phyloP scores from a whole-genome alignment of 2,888 invertebrate species.

The Odontothrips loti region DNA sequence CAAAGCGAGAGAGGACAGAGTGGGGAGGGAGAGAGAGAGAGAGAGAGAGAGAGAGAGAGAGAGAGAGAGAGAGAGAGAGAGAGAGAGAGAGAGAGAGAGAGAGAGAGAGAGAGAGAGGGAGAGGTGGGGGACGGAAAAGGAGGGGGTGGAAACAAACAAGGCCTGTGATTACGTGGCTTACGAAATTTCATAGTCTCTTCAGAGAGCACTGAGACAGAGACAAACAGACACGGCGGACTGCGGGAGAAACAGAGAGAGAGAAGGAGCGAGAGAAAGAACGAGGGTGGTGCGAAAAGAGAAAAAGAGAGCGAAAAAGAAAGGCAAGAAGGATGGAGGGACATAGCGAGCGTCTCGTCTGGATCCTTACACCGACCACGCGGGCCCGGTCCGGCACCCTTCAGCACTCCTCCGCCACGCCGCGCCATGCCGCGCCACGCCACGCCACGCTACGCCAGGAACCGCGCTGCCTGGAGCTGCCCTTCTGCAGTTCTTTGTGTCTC shows the following conservation, averaged over 20 bases:
- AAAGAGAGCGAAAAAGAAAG: not conserved
- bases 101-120: not conserved
- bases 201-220: not conserved
- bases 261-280: not conserved
- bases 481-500: conserved; percentile 6
- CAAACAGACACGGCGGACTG: too few relatives aligned
- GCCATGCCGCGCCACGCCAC: not conserved
- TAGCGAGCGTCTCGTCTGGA: too few relatives aligned
- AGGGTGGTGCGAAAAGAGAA: not conserved
- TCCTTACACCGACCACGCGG: too few relatives aligned
- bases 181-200: conserved; percentile 12
- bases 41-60: too few relatives aligned
- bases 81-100: too few relatives aligned
- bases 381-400: not conserved
- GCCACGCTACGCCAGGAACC: not conserved
- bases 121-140: not conserved
- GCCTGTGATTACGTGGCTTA: conserved; percentile 22
- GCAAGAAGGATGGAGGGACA: too few relatives aligned
- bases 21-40: too few relatives aligned
- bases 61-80: too few relatives aligned
- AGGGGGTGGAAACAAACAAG: not conserved
- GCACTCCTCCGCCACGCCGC: not conserved
- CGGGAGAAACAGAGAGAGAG: not conserved
- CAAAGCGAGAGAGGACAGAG: too few relatives aligned
- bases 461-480: not conserved